Conservation (phyloP, 2,888 invertebrate genomes). For the Adelognathus sp. region DNA sequence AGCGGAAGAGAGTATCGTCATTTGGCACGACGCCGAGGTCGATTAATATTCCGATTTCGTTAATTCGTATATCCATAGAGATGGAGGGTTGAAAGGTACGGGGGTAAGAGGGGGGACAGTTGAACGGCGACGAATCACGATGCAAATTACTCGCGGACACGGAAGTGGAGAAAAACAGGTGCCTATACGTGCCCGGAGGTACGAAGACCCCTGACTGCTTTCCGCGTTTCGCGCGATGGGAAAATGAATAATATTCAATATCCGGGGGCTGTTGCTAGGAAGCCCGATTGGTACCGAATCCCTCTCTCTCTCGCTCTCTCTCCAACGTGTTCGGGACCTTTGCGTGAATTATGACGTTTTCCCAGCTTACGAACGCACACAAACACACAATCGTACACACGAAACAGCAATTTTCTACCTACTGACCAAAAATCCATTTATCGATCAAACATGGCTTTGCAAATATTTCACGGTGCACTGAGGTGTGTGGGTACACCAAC, state of each 20-base stretch:
- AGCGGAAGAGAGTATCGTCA: background rate
- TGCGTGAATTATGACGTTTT: slow-evolving; percentile 47
- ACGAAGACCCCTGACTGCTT: slow-evolving; percentile 25
- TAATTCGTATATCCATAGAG: slow-evolving; percentile 43
- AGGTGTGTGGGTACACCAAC: background rate
- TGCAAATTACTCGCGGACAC: slow-evolving; percentile 42
- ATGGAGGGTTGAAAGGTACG: background rate
- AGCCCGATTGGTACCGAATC: slow-evolving; percentile 3
- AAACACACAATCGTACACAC: background rate
- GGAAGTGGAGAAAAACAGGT: slow-evolving; percentile 42
- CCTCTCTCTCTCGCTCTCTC: background rate
- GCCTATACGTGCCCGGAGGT: slow-evolving; percentile 39
- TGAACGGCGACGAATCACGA: slow-evolving; percentile 32
- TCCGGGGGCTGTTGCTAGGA: slow-evolving; percentile 29
- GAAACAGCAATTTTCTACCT: slow-evolving; percentile 17
- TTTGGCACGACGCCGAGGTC: slow-evolving; percentile 50
- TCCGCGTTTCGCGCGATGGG: slow-evolving; percentile 39
- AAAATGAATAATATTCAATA: slow-evolving; percentile 59
- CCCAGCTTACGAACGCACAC: too few relatives aligned
- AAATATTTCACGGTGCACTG: slow-evolving; percentile 19
- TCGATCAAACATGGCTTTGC: slow-evolving; percentile 26
- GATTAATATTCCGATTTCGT: slow-evolving; percentile 63
- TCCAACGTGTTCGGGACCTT: slow-evolving; percentile 25
- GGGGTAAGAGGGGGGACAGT: background rate
- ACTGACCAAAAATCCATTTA: slow-evolving; percentile 28